Evolutionary conservation across 2,113 vertebrate genomes (phyloP).

Genomic region (Cepphus grylle): DNA sequence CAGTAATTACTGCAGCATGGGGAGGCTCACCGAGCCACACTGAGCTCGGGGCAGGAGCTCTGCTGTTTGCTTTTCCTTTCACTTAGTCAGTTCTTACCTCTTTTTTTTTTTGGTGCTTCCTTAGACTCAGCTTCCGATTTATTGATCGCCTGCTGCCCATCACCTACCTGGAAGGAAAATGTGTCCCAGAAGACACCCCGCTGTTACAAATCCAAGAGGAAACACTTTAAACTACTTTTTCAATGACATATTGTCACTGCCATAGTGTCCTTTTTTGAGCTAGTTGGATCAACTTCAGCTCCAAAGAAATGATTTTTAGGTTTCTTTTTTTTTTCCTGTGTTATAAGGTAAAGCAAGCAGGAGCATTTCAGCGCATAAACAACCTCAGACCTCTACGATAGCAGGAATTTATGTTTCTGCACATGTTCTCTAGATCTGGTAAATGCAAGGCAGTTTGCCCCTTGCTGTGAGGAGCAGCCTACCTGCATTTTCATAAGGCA

Average conservation of each 20-base stretch:
- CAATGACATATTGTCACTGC: not conserved
- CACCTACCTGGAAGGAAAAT: not conserved
- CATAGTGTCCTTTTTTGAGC: not conserved
- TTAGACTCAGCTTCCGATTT: accelerated
- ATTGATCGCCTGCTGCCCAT: not conserved
- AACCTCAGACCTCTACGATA: not conserved
- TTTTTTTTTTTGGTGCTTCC: not conserved
- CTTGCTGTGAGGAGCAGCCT: not conserved
- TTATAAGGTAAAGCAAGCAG: not conserved
- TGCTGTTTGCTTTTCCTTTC: not conserved
- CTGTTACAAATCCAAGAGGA: not conserved
- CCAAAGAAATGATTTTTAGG: not conserved
- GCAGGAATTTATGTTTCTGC: not conserved
- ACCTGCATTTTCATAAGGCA: not conserved
- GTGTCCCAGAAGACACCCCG: not conserved
- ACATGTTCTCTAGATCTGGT: not conserved
- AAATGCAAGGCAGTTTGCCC: not conserved
- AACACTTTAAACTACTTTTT: not conserved
- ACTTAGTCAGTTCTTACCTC: not conserved
- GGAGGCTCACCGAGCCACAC: not conserved
- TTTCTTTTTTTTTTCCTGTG: not conserved
- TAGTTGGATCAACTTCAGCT: not conserved
- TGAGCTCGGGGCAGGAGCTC: not conserved
- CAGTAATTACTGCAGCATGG: not conserved
- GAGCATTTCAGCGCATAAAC: not conserved